Percentiles rank a stretch among this genome's conserved stretches.
These are phyloP conservation scores for Ceyx melanurus DNA, from an alignment of 2,113 vertebrate species.

Conservation along the genomic window DNA sequence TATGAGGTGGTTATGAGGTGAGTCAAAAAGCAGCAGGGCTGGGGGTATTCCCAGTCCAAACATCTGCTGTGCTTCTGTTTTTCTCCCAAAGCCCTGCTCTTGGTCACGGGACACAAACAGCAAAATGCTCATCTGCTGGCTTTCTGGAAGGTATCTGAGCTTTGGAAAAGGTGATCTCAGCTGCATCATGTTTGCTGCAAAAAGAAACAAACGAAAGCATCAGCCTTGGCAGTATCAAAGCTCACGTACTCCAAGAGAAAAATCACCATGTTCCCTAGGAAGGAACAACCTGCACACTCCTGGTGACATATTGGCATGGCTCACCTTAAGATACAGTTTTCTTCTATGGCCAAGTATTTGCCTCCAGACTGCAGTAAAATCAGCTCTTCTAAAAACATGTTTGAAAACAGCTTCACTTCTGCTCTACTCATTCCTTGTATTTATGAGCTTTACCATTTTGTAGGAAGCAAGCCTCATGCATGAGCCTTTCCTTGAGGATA, in stretches of 20 bases:
- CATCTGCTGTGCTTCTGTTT: background rate
- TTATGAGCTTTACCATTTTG: conserved; percentile 33
- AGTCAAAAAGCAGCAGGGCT: background rate
- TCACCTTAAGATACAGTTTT: background rate
- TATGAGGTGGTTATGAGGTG: background rate
- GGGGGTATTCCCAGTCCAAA: background rate
- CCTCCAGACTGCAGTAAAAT: conserved; percentile 35
- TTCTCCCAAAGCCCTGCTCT: background rate
- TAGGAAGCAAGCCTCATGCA: conserved; percentile 15
- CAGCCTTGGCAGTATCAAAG: background rate
- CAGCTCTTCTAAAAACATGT: conserved; percentile 24
- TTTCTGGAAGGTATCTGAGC: background rate
- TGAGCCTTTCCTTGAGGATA: background rate
- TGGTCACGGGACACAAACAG: background rate
- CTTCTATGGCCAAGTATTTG: background rate
- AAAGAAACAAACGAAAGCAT: background rate
- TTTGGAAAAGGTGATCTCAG: conserved; percentile 4
- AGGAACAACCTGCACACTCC: background rate
- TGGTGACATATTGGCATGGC: background rate
- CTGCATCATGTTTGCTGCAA: background rate
- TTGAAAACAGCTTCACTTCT: conserved; percentile 20
- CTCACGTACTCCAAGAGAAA: background rate
- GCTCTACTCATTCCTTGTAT: conserved; percentile 9
- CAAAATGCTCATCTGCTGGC: background rate
- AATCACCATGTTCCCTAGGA: background rate